Evolutionary conservation across 1,140 invertebrate genomes (phyloP).

Genomic region (Drosophila carrolli): DNA sequence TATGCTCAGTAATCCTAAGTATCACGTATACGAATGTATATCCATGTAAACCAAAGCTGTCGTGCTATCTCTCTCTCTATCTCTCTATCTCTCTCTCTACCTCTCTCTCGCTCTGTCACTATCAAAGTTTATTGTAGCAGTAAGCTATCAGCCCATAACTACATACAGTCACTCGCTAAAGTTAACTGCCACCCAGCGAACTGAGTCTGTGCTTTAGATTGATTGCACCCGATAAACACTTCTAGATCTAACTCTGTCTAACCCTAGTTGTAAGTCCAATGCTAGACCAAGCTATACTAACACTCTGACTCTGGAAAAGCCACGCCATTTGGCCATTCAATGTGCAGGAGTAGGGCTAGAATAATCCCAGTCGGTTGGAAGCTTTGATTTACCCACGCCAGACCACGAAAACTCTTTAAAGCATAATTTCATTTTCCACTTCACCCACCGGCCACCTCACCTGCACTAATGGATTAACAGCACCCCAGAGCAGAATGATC

Average conservation of each 20-base stretch:
- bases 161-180: slow-evolving; percentile 52
- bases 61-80: slow-evolving; percentile 64
- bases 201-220: slow-evolving; percentile 72
- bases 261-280: slow-evolving; percentile 36
- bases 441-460: not conserved
- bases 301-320: slow-evolving; percentile 4
- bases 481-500: slow-evolving; percentile 33
- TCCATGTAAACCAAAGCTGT: slow-evolving; percentile 73
- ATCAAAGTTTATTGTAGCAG: slow-evolving; percentile 51
- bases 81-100: slow-evolving; percentile 33
- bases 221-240: slow-evolving; percentile 44
- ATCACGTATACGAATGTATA: slow-evolving; percentile 73
- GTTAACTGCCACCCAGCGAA: slow-evolving; percentile 54
- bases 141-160: slow-evolving; percentile 40
- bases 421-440: slow-evolving; percentile 57
- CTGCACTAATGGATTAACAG: slow-evolving; percentile 43
- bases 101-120: slow-evolving; percentile 44
- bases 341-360: slow-evolving; percentile 22
- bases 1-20: slow-evolving; percentile 75
- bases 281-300: slow-evolving; percentile 40
- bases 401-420: slow-evolving; percentile 39
- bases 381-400: slow-evolving; percentile 42
- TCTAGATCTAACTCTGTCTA: slow-evolving; percentile 44
- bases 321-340: not conserved
- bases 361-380: slow-evolving; percentile 15